A percentile compares a stretch with the other conserved stretches of the same genome.
phyloP scores from a whole-genome alignment of 2,797 vertebrate genomes.

The Hozukius guyotensis region DNA sequence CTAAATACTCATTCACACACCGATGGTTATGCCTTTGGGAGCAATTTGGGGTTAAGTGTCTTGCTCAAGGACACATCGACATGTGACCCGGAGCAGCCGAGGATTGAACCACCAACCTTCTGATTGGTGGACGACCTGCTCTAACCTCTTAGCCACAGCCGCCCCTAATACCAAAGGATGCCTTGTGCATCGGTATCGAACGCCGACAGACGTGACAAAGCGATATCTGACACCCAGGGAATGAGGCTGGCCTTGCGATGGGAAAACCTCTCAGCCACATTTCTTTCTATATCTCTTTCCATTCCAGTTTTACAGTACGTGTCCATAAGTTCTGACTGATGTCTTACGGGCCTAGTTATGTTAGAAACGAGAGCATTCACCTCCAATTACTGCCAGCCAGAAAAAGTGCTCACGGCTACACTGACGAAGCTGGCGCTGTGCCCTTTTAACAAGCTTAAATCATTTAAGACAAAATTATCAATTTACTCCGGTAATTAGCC shows the following conservation, averaged over 20 bases:
- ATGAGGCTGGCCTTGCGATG: not conserved
- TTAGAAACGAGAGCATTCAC: slow-evolving; percentile 62
- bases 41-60: too few relatives aligned
- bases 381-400: slow-evolving; percentile 69
- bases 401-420: slow-evolving; percentile 53
- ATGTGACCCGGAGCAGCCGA: too few relatives aligned
- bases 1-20: too few relatives aligned
- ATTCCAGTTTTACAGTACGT: slow-evolving; percentile 10
- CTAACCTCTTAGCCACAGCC: too few relatives aligned
- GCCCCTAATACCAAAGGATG: too few relatives aligned
- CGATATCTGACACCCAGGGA: too few relatives aligned
- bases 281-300: not conserved
- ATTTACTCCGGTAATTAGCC: slow-evolving; percentile 76
- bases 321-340: slow-evolving; percentile 53
- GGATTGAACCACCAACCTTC: too few relatives aligned
- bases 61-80: too few relatives aligned
- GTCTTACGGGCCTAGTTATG: slow-evolving; percentile 19
- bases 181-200: too few relatives aligned
- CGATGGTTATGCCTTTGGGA: too few relatives aligned
- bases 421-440: slow-evolving; percentile 49
- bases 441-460: slow-evolving; percentile 73
- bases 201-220: too few relatives aligned
- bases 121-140: too few relatives aligned
- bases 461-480: slow-evolving; percentile 78
- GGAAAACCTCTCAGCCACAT: not conserved